Percentiles rank a stretch among this genome's conserved stretches.
phyloP scores from a whole-genome alignment of 2,113 vertebrate species.

The Herpailurus yagouaroundi region DNA sequence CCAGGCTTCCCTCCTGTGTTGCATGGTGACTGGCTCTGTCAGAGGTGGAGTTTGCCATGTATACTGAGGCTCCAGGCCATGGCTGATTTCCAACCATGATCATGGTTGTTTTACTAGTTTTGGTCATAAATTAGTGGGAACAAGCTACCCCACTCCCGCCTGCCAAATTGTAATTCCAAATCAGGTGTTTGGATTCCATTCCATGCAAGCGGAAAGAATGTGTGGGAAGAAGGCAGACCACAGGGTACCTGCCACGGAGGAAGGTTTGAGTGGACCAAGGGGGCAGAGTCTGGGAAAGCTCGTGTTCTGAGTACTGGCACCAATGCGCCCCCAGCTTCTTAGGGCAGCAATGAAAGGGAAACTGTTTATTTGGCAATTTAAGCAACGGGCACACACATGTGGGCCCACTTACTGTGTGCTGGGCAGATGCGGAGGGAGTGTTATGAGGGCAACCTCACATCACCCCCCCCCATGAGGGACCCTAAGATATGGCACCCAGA shows the following conservation, averaged over 20 bases:
- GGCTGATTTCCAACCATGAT: neutral
- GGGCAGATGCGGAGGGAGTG: neutral
- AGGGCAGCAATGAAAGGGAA: neutral
- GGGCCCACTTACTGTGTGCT: neutral
- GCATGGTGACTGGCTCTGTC: neutral
- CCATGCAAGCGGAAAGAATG: neutral
- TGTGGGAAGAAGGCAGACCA: neutral
- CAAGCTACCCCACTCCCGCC: neutral
- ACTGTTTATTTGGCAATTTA: neutral
- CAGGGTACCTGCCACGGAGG: neutral
- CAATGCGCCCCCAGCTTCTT: neutral
- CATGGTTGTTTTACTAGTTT: conserved; percentile 39
- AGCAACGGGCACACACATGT: neutral
- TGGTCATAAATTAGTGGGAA: conserved; percentile 60
- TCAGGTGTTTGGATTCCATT: neutral
- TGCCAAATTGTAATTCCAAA: neutral
- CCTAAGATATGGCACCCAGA: conserved; percentile 49
- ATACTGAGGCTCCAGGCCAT: neutral
- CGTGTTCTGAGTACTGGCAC: neutral
- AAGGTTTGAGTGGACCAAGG: rapidly evolving
- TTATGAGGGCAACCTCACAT: neutral
- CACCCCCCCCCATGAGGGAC: neutral
- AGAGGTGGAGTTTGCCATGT: neutral
- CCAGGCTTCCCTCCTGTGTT: neutral
- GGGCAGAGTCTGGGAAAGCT: neutral